Evolutionary conservation across 2,888 invertebrate species (phyloP), one percentile per base, ranked within the genome.

Genomic region (Melangyna quadrimaculata): DNA sequence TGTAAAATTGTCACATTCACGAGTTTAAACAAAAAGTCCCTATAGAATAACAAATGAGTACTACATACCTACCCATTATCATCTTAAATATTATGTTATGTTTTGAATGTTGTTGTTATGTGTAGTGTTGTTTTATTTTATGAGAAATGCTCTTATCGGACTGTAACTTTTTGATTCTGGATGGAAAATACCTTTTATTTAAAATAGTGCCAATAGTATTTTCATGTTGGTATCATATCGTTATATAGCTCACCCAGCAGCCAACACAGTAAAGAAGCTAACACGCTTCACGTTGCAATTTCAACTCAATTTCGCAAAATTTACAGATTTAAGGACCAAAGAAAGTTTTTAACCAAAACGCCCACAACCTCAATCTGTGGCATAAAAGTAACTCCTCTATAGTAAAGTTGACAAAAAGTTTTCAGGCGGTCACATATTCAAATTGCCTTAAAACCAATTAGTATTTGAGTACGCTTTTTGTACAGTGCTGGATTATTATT

Each of bases 391-490:
- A 65, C 7, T 65, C 45, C 19, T 65, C 45, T 65, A 19, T 10
- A 43, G n/a, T 7, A 19, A 43, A 59, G 24, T 19, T 6, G 12
- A 57, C 37, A 59, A 14, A 22, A 37, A 59, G 14, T 35, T 22
- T 35, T 22, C 35, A 22, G 22, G 12, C 57, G 14, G 29, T 63
- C 29, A 14, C 43, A 65, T 48, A 45, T 63, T 63, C 65, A 45
- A 65, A 72, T 72, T n/a, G 32, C 43, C 32, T 12, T 43, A 43
- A 55, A 53, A 74, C 40, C 65, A 74, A 74, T 74, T 74, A 65
- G 63, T 51, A n/a, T 53, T 24, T 22, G n/a, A n/a, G n/a, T n/a
- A n/a, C n/a, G 43, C 19, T 32, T 19, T n/a, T 10, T 8, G 14
- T 22, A 8, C 59, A 59, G 14, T 8, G 22, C 22, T 37, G 57